Percentiles rank a stretch among this genome's conserved stretches.
These are phyloP conservation scores for Leptinotarsa undecemlineata DNA, from an alignment of 1,140 invertebrate species.

Conservation along the genomic window DNA sequence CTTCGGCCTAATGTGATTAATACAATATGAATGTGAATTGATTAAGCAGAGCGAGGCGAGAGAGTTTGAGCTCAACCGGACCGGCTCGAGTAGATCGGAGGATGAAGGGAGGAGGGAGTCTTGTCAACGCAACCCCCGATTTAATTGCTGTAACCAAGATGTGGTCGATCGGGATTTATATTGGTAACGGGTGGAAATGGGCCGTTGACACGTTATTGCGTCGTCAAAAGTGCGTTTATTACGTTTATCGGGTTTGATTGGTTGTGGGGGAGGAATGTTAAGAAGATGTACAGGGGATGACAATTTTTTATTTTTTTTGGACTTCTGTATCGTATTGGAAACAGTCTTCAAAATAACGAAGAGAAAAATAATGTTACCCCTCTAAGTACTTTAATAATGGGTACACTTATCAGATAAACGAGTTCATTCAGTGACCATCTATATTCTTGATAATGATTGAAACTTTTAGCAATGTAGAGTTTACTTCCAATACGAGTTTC, in stretches of 20 bases:
- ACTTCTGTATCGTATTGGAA: no score
- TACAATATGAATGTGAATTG: slow-evolving; percentile 51
- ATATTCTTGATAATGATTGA: no score
- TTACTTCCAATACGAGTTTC: no score
- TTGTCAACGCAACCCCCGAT: slow-evolving; percentile 38
- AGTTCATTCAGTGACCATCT: no score
- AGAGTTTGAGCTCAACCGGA: slow-evolving; percentile 29
- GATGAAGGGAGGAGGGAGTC: not conserved
- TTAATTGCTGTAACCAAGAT: slow-evolving; percentile 47
- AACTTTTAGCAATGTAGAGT: no score
- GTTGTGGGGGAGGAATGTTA: not conserved
- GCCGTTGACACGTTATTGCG: not conserved
- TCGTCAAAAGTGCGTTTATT: slow-evolving; percentile 4
- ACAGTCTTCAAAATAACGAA: no score
- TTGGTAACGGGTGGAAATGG: slow-evolving; percentile 20
- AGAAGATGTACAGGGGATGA: no score
- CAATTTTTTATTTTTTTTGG: no score
- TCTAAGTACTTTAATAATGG: no score
- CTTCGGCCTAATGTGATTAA: slow-evolving; percentile 51
- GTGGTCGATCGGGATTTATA: slow-evolving; percentile 43
- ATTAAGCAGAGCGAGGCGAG: slow-evolving; percentile 42
- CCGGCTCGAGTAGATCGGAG: slow-evolving; percentile 41
- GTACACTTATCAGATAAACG: no score
- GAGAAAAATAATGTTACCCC: no score
- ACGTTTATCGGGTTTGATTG: not conserved